A percentile compares a stretch with the other conserved stretches of the same genome.
Conservation (phyloP, 2,113 vertebrate genomes). For the Puffinus mauretanicus region DNA sequence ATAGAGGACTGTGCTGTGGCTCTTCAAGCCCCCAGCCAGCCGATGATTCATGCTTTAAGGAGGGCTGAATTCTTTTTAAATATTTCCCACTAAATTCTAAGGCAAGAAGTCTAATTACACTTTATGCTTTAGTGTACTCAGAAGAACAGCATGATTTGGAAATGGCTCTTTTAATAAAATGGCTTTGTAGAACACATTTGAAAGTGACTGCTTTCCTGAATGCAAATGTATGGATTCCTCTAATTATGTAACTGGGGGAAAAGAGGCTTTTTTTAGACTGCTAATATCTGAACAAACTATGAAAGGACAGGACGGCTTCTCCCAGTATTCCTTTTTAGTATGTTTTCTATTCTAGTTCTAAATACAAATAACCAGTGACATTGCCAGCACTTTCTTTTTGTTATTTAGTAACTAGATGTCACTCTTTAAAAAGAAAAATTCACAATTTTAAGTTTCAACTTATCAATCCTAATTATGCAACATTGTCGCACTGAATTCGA, state of each 20-base stretch:
- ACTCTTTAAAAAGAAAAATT: not conserved
- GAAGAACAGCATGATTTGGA: conserved; percentile 59
- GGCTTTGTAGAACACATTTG: conserved; percentile 22
- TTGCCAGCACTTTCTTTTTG: not conserved
- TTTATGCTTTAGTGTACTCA: conserved; percentile 44
- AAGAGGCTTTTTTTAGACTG: conserved; percentile 17
- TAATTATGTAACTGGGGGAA: conserved; percentile 38
- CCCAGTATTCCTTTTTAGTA: not conserved
- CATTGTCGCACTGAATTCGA: not conserved
- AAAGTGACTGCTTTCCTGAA: conserved; percentile 53
- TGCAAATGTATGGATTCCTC: conserved; percentile 47
- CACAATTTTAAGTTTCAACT: not conserved
- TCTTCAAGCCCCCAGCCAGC: not conserved
- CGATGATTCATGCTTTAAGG: not conserved
- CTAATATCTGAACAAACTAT: conserved; percentile 15
- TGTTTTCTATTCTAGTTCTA: conserved; percentile 8
- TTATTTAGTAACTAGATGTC: not conserved
- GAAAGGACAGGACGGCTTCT: conserved; percentile 25
- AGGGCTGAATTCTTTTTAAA: not conserved
- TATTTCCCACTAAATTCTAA: conserved; percentile 24
- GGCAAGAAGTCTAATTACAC: conserved; percentile 58
- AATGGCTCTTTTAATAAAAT: conserved; percentile 43
- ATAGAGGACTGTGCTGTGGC: not conserved
- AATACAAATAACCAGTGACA: not conserved
- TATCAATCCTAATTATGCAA: not conserved